Base-by-base conservation (phyloP, 2,113 vertebrate species). In the Craseonycteris thonglongyai region DNA sequence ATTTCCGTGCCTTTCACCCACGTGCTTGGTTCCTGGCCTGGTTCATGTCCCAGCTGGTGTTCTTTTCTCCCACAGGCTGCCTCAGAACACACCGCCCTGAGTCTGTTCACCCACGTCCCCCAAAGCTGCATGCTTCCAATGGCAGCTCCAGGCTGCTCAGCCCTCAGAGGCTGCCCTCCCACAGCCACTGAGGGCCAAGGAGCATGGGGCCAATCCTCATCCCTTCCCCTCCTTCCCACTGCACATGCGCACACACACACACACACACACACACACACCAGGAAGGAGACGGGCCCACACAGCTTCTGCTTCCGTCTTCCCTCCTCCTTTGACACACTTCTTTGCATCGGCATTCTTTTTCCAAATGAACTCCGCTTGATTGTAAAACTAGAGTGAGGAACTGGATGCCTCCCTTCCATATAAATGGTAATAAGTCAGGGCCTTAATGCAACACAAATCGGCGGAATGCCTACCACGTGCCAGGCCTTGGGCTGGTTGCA, bases 21-120 rank as follows among this genome's bases (percentile, higher is more conserved):
- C 3, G 9, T 56, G 95, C 94, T 76, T 80, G 42, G 24, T 84
- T 94, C 88, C 65, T 93, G 91, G 69, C 72, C 61, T 65, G 75
- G 54, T 84, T 58, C 63, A n/a, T 19, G 8, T 59, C 85, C 88
- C 91, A 96, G 93, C 85, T 96, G 69, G 91, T 95, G 47, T 56
- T 91, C 93, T 90, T 83, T 69, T 65, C 72, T 51, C 51, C 56
- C 21, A 76, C 66, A 72, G 47, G 79, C 86, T 96, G 91, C 80
- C 58, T 96, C 12, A 68, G 83, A 93, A 76, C 59, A 87, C 38
- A 68, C 11, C 33, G 54, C 58, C 59, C 40, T 42, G 40, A 21
- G 22, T 88, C 88, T 86, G 78, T 79, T 88, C 89, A 81, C 90
- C 91, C 61, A n/a, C 65, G 79, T 80, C 14, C 24, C n/a, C 68